Conservation (phyloP, 2,888 invertebrate species). For the Antheraea assamensis region DNA sequence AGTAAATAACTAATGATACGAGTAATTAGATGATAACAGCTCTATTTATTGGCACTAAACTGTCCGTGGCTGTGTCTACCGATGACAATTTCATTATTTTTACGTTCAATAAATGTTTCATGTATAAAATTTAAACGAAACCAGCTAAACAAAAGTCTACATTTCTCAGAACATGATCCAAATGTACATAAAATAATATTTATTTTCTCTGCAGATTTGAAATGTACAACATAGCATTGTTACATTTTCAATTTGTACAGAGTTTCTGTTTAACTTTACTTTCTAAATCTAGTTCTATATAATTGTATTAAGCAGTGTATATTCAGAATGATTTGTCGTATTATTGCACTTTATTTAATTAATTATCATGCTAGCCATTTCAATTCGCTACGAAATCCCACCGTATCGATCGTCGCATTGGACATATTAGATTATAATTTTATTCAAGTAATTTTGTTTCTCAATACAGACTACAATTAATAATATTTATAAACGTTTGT, state of each 20-base stretch:
- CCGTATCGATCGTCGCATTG: background rate
- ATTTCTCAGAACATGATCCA: background rate
- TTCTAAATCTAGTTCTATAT: background rate
- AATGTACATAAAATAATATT: background rate
- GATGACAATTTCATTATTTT: constrained; percentile 19
- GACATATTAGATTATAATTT: background rate
- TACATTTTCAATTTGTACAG: background rate
- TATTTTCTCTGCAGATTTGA: background rate
- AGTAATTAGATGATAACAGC: constrained; percentile 28
- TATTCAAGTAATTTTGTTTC: too few species aligned
- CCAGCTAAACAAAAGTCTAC: constrained; percentile 12
- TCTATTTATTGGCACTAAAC: constrained; percentile 21
- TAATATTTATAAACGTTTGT: background rate
- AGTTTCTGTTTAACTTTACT: background rate
- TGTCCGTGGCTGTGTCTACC: constrained; percentile 27
- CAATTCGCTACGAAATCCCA: too few species aligned
- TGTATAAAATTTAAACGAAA: constrained; percentile 22
- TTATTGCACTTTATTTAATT: background rate
- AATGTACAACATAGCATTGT: too few species aligned
- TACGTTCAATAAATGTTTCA: constrained; percentile 18
- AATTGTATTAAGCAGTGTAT: background rate
- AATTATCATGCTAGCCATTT: background rate
- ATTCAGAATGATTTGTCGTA: background rate
- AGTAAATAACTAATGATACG: constrained; percentile 21
- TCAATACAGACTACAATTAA: too few species aligned